Conservation (phyloP, 1,140 invertebrate genomes). For the Grapholita molesta region DNA sequence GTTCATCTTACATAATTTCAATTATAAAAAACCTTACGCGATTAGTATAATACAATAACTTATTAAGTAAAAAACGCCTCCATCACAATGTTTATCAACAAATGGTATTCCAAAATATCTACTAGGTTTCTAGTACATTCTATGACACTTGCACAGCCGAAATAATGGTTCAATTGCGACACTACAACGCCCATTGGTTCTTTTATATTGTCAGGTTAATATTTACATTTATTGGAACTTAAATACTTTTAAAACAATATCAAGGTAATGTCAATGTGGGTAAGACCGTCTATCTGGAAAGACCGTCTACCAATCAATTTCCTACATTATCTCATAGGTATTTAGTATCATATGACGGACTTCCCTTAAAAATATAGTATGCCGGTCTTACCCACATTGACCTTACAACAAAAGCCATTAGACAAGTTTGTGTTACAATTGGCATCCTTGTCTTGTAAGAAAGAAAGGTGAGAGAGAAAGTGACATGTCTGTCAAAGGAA, state of each 20-base stretch:
- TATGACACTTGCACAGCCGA: slow-evolving; percentile 37
- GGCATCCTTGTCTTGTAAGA: too few relatives aligned
- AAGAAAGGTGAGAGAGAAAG: too few relatives aligned
- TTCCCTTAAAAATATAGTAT: too few relatives aligned
- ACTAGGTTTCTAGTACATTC: slow-evolving; percentile 10
- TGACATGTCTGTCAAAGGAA: too few relatives aligned
- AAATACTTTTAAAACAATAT: not conserved
- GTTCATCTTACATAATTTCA: not conserved
- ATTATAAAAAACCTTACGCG: not conserved
- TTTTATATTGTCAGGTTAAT: slow-evolving; percentile 10
- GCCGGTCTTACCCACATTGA: too few relatives aligned
- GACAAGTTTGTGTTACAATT: too few relatives aligned
- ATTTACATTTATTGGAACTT: slow-evolving; percentile 5
- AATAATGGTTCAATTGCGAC: slow-evolving; percentile 34
- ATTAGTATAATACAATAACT: slow-evolving; percentile 12
- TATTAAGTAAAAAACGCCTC: slow-evolving; percentile 25
- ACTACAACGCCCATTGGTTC: slow-evolving; percentile 13
- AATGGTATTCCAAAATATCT: slow-evolving; percentile 1
- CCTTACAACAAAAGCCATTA: too few relatives aligned
- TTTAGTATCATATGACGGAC: too few relatives aligned
- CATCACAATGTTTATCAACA: not conserved
- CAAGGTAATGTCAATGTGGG: not conserved
- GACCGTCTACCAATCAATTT: too few relatives aligned
- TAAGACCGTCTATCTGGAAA: too few relatives aligned
- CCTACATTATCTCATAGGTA: too few relatives aligned